Conservation (phyloP, 1,140 invertebrate genomes). For the Drosophila pseudoobscura region DNA sequence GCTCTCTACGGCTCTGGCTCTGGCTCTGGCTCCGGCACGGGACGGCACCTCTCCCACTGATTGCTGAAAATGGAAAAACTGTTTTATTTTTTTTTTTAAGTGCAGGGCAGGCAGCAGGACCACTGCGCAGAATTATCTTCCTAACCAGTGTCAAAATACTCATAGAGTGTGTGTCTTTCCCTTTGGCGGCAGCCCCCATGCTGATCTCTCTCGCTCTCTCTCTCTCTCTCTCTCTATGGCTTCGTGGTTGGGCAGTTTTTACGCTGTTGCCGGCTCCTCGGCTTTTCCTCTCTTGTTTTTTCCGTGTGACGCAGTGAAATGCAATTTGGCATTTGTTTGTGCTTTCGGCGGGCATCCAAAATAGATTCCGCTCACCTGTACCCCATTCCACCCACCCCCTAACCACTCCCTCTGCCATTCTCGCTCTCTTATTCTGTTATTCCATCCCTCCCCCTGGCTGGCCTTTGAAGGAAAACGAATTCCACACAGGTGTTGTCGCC, state of each 20-base stretch:
- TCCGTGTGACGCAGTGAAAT: slow-evolving; percentile 62
- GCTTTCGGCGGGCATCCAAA: slow-evolving; percentile 58
- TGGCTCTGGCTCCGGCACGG: neutral
- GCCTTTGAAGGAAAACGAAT: slow-evolving; percentile 43
- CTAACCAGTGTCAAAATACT: slow-evolving; percentile 81
- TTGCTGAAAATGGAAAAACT: slow-evolving; percentile 39
- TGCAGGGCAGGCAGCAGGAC: slow-evolving; percentile 51
- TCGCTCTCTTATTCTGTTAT: neutral
- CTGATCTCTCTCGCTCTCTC: slow-evolving; percentile 15
- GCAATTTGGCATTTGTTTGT: slow-evolving; percentile 74
- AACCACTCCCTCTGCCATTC: neutral
- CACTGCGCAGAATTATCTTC: slow-evolving; percentile 73
- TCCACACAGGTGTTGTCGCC: slow-evolving; percentile 43
- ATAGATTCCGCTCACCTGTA: slow-evolving; percentile 71
- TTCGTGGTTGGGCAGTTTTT: slow-evolving; percentile 37
- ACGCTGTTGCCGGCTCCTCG: neutral
- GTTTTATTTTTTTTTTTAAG: slow-evolving; percentile 7
- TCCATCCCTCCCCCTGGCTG: slow-evolving; percentile 11
- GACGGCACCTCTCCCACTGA: slow-evolving; percentile 21
- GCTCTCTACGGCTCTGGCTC: neutral
- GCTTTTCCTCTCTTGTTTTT: neutral
- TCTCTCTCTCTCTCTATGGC: slow-evolving; percentile 8
- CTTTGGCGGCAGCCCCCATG: slow-evolving; percentile 47
- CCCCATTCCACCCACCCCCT: neutral
- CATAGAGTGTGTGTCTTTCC: slow-evolving; percentile 34